Conservation (phyloP, 2,113 vertebrate genomes). For the Aptenodytes patagonicus region DNA sequence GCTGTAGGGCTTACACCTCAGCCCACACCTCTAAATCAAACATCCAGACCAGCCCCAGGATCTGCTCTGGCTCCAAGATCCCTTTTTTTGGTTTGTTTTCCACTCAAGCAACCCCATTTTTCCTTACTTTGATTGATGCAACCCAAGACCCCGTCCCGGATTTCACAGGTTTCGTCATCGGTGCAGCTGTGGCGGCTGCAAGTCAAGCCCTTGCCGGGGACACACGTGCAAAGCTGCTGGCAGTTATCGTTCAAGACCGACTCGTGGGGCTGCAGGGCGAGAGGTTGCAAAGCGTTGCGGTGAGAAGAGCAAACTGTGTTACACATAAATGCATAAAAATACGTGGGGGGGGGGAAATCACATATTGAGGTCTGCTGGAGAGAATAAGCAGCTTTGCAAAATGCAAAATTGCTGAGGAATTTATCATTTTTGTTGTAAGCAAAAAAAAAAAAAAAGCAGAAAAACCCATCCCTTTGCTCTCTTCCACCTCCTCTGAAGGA, state of each 20-base stretch:
- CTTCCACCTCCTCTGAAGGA: neutral
- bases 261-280: constrained; percentile 67
- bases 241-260: constrained; percentile 65
- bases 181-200: constrained; percentile 74
- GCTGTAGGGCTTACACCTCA: neutral
- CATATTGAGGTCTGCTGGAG: accelerated
- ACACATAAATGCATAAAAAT: accelerated
- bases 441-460: neutral
- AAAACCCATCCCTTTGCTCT: neutral
- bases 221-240: constrained; percentile 71
- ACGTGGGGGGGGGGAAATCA: accelerated
- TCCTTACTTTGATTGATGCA: constrained; percentile 77
- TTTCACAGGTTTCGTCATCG: constrained; percentile 66
- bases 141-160: constrained; percentile 60
- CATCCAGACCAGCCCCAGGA: neutral
- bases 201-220: constrained; percentile 42
- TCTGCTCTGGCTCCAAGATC: accelerated
- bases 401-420: neutral
- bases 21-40: neutral
- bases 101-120: neutral
- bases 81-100: neutral
- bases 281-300: neutral
- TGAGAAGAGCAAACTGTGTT: no score
- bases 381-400: neutral
- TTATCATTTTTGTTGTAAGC: neutral